phyloP scores from a whole-genome alignment of 2,888 invertebrate species.

The Apodemia zela region DNA sequence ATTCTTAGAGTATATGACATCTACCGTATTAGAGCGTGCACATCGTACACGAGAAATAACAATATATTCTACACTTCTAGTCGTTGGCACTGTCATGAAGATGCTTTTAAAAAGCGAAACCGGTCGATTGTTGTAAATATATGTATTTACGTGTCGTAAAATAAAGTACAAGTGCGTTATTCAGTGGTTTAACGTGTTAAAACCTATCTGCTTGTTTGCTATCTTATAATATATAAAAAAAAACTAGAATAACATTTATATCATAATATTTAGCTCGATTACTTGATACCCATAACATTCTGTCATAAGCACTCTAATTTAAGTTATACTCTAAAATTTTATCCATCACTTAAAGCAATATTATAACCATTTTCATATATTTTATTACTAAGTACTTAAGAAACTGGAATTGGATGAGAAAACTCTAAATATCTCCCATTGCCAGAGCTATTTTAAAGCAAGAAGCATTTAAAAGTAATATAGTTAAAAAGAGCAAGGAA shows the following conservation, averaged over 20 bases:
- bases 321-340: neutral
- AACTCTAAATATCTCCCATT: neutral
- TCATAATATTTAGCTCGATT: too few species aligned
- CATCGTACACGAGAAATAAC: neutral
- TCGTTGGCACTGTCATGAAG: too few species aligned
- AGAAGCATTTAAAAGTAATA: neutral
- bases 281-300: neutral
- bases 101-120: too few species aligned
- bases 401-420: neutral
- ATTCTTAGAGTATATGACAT: neutral
- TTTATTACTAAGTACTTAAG: neutral
- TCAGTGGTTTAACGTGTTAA: too few species aligned
- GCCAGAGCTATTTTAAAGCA: neutral
- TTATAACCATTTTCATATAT: neutral
- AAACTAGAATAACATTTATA: too few species aligned
- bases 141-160: too few species aligned
- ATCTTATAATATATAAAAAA: neutral
- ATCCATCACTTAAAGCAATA: slow-evolving; percentile 1
- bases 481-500: neutral
- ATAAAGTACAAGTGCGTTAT: too few species aligned
- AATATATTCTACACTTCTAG: neutral
- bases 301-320: neutral
- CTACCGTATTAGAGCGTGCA: neutral
- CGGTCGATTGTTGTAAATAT: too few species aligned
- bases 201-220: too few species aligned